phyloP scores from a whole-genome alignment of 2,113 vertebrate genomes.

The Rhabdornis inornatus region DNA sequence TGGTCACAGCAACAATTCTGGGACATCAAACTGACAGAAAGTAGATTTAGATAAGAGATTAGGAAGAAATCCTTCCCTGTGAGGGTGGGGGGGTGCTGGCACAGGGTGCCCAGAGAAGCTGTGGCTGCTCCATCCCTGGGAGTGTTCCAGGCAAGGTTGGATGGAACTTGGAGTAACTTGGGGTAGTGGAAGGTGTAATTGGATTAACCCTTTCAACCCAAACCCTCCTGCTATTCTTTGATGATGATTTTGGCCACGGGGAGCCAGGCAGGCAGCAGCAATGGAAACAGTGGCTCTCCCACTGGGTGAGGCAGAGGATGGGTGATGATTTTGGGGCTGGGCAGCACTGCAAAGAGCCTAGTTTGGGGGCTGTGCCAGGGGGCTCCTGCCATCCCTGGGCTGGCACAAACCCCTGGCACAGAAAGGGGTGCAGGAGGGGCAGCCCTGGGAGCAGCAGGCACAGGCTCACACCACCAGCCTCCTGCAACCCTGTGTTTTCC shows the following conservation, averaged over 20 bases:
- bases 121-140: not conserved
- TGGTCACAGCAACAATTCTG: not conserved
- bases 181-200: accelerated
- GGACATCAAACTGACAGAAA: not conserved
- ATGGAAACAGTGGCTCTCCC: not conserved
- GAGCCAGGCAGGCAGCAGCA: not conserved
- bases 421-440: not conserved
- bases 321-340: not conserved
- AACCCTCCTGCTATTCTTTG: too few relatives aligned
- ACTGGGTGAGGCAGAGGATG: not conserved
- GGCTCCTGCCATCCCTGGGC: not conserved
- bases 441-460: not conserved
- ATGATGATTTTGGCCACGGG: accelerated
- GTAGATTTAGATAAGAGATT: not conserved
- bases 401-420: not conserved
- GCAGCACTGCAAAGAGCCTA: not conserved
- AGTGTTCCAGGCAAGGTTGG: not conserved
- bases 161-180: accelerated
- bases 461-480: not conserved
- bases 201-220: not conserved
- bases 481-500: not conserved
- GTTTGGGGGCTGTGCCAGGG: accelerated
- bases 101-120: not conserved
- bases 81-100: accelerated
- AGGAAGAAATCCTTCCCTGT: not conserved